These are phyloP conservation scores for Chromis chromis DNA, from an alignment of 2,797 vertebrate species.

Conservation along the genomic window DNA sequence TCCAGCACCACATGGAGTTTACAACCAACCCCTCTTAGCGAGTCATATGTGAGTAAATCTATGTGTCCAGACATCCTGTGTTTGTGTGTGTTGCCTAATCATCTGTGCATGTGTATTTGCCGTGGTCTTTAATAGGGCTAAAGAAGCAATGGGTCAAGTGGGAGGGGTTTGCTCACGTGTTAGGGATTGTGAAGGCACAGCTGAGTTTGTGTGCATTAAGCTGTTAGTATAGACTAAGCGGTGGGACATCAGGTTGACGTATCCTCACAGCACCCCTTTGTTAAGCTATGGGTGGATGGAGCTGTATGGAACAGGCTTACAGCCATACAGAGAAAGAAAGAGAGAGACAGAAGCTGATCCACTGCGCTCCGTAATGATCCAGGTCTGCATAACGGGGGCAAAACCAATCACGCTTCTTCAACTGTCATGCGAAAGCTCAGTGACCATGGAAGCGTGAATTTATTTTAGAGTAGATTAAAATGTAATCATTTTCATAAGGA, in stretches of 20 bases:
- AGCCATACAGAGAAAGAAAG: not conserved
- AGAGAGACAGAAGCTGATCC: constrained; percentile 2
- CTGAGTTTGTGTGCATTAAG: constrained; percentile 55
- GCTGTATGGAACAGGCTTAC: not conserved
- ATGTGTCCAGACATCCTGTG: not conserved
- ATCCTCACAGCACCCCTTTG: constrained; percentile 48
- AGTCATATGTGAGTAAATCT: constrained; percentile 23
- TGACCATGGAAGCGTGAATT: not conserved
- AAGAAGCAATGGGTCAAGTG: constrained; percentile 44
- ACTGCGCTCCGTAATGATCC: constrained; percentile 31
- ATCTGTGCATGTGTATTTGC: constrained; percentile 8
- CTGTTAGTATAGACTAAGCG: constrained; percentile 62
- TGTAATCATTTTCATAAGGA: not conserved
- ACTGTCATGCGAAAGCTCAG: constrained; percentile 1
- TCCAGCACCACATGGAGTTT: constrained; percentile 58
- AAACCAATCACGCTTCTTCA: constrained; percentile 1
- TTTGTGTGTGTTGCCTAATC: constrained; percentile 16
- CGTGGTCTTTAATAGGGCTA: constrained; percentile 38
- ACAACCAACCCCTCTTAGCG: constrained; percentile 15
- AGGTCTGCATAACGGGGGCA: constrained; percentile 1
- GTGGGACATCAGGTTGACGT: constrained; percentile 46
- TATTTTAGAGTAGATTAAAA: constrained; percentile 14
- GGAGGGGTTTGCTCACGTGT: constrained; percentile 62
- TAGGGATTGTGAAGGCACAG: constrained; percentile 50
- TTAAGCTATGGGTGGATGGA: constrained; percentile 43